A percentile compares a stretch with the other conserved stretches of the same genome.
These are phyloP conservation scores for Schizopygopsis pylzovi DNA, from an alignment of 2,797 vertebrate species.

Conservation along the genomic window DNA sequence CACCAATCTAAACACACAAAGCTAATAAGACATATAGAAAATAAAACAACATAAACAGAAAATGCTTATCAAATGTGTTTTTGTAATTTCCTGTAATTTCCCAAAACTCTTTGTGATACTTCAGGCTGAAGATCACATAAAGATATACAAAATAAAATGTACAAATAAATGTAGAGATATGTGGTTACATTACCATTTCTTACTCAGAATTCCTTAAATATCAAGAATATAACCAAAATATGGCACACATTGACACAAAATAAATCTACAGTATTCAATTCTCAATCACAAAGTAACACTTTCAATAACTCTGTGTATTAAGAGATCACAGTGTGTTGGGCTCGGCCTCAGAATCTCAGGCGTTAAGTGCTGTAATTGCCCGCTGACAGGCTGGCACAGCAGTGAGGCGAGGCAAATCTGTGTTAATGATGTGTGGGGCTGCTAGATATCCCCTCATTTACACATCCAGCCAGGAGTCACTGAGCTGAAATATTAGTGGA, in stretches of 20 bases:
- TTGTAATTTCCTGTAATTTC: no score
- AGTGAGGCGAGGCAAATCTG: conserved; percentile 60
- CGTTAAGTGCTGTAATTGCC: conserved; percentile 60
- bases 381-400: conserved; percentile 56
- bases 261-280: conserved; percentile 8
- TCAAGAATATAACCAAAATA: neutral
- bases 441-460: conserved; percentile 61
- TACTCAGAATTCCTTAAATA: neutral
- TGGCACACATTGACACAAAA: neutral
- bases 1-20: no score
- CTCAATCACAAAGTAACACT: conserved; percentile 4
- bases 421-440: conserved; percentile 58
- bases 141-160: no score
- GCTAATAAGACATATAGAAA: no score
- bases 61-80: no score
- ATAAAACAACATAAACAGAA: no score
- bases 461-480: conserved; percentile 58
- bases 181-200: no score
- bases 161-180: no score
- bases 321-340: conserved; percentile 44
- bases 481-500: conserved; percentile 57
- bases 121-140: no score
- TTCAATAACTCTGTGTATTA: conserved; percentile 39
- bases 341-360: conserved; percentile 45
- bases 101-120: no score